phyloP scores from a whole-genome alignment of 2,888 invertebrate genomes.

The Drosophila subquinaria region DNA sequence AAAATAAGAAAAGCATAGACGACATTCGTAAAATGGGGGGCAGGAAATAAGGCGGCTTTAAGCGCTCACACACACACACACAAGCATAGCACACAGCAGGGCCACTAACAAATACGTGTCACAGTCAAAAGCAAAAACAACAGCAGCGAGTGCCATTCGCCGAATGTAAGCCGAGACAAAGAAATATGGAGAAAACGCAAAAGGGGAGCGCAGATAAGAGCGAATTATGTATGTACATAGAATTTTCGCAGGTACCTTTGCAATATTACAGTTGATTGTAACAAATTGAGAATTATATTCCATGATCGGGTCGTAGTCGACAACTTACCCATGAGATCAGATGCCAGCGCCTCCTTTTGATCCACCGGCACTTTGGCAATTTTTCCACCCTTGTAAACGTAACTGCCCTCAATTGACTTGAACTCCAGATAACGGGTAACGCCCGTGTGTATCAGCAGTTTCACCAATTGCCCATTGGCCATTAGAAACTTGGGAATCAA shows the following conservation, averaged over 20 bases:
- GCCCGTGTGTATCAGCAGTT: constrained; percentile 98
- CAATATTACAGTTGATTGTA: constrained; percentile 6
- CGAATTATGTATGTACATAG: constrained; percentile 59
- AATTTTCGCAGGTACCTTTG: constrained; percentile 43
- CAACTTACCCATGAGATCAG: constrained; percentile 94
- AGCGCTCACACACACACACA: constrained; percentile 15
- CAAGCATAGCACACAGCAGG: constrained; percentile 28
- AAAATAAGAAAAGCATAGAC: constrained; percentile 15
- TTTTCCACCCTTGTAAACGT: constrained; percentile 99
- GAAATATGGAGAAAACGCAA: constrained; percentile 58
- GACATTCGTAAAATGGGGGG: constrained; percentile 18
- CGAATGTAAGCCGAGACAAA: constrained; percentile 65
- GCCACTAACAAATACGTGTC: constrained; percentile 69
- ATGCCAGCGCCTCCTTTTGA: constrained; percentile 98
- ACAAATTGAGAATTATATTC: background rate
- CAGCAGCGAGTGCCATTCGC: constrained; percentile 67
- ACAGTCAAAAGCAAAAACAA: constrained; percentile 56
- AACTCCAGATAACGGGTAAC: constrained; percentile 99
- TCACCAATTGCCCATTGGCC: constrained; percentile 99
- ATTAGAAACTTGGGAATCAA: constrained; percentile 99
- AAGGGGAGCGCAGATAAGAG: constrained; percentile 58
- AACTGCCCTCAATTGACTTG: constrained; percentile 99
- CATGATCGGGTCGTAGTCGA: background rate
- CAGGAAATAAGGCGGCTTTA: constrained; percentile 29
- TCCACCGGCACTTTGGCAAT: constrained; percentile 99